These are phyloP conservation scores for Aplocera efformata DNA, from an alignment of 2,888 invertebrate genomes.

Conservation along the genomic window DNA sequence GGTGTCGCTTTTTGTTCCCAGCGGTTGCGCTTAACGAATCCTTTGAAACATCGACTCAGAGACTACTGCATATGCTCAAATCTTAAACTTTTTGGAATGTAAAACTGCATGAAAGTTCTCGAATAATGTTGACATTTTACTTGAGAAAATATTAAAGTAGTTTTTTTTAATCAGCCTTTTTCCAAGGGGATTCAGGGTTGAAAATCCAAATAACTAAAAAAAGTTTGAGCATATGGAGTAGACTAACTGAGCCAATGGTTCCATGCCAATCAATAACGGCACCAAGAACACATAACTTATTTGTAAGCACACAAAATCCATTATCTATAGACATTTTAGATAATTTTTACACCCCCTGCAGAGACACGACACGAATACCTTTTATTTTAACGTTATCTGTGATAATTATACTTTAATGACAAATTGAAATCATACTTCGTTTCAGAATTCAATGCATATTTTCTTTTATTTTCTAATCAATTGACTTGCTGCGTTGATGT, in stretches of 20 bases:
- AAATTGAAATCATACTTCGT: constrained; percentile 43
- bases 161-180: too few species aligned
- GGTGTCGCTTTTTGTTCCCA: constrained; percentile 4
- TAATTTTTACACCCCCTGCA: constrained; percentile 45
- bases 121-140: too few species aligned
- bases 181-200: too few species aligned
- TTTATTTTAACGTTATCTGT: constrained; percentile 75
- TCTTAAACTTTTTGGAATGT: too few species aligned
- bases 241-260: constrained; percentile 9
- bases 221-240: constrained; percentile 5
- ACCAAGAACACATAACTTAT: constrained; percentile 32
- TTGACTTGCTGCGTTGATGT: constrained; percentile 33
- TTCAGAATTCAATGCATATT: constrained; percentile 33
- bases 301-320: constrained; percentile 30
- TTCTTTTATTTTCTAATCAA: constrained; percentile 25
- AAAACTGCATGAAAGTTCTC: too few species aligned
- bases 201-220: too few species aligned
- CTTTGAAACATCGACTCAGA: background rate
- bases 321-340: constrained; percentile 27
- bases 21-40: constrained; percentile 4
- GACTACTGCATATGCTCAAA: too few species aligned
- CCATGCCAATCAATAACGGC: constrained; percentile 27
- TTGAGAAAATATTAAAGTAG: too few species aligned
- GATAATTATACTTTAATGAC: constrained; percentile 71
- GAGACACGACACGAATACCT: constrained; percentile 49